Base-by-base conservation (phyloP, 2,888 invertebrate genomes). In the Tachystola acroxantha region DNA sequence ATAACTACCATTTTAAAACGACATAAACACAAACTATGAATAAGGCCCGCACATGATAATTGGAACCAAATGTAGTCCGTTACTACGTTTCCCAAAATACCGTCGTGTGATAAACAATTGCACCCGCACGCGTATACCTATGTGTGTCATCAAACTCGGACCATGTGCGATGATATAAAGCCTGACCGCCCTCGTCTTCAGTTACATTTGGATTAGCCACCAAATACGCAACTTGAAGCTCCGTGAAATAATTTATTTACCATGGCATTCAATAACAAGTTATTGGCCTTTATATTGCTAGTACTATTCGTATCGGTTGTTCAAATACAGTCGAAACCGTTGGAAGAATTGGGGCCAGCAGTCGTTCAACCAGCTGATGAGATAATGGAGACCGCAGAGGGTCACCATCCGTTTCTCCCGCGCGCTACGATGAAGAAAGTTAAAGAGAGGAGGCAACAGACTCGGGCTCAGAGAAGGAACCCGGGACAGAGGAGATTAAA, bases 1-100 rank as follows among this genome's bases (percentile, higher is more conserved):
- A n/a, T n/a, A n/a, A n/a, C n/a, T n/a, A n/a, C n/a, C n/a, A n/a
- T n/a, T n/a, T 34, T 34, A 34, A 36, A 44, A 33, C 32, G 11
- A 10, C 32, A 4, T 33, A 32, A 35, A 39, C 19, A 36, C 40
- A 19, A 40, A 40, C 78, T 78, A 80, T 75, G 68, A 64, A 74
- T 78, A 63, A 41, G 66, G 54, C 51, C 41, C 38, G 54, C 49
- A 74, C 48, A 73, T 74, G 85, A 57, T 86, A 85, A 86, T 84
- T 77, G 69, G 69, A 76, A 75, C 49, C 63, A 65, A 60, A 59
- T 64, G 68, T 57, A 75, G 74, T 60, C 86, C 82, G 84, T 80
- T 84, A 80, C 50, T 84, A 80, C 50, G 57, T 63, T 85, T 81
- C 79, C 64, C 69, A 75, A 71, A 84, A 82, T 69, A 70, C 61